Evolutionary conservation across 1,140 invertebrate genomes (phyloP).

Genomic region (Drosophila sturtevanti): DNA sequence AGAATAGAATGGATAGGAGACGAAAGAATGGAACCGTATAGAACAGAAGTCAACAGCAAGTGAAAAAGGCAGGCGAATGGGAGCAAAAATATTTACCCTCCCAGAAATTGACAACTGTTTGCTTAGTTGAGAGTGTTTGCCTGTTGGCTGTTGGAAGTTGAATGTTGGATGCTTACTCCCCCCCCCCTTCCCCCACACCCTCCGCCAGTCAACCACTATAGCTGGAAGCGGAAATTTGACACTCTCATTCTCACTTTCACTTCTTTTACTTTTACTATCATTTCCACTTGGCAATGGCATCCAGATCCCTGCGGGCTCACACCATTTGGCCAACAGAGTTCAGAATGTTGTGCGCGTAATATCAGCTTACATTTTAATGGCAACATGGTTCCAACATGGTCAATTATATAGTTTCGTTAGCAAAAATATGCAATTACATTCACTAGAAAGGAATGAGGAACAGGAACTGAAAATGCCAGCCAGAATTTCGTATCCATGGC

Average conservation of each 20-base stretch:
- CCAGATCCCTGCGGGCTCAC: slow-evolving; percentile 1
- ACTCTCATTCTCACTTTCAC: slow-evolving; percentile 70
- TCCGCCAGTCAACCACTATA: slow-evolving; percentile 3
- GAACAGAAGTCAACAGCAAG: slow-evolving; percentile 60
- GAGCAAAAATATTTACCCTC: slow-evolving; percentile 70
- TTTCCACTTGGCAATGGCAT: slow-evolving; percentile 21
- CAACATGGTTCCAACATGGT: slow-evolving; percentile 36
- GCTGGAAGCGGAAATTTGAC: slow-evolving; percentile 75
- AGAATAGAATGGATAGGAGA: too few relatives aligned
- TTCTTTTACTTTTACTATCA: slow-evolving; percentile 15
- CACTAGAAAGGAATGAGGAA: not conserved
- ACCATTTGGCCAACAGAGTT: slow-evolving; percentile 32
- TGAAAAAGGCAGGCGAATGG: slow-evolving; percentile 73
- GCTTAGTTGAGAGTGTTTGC: slow-evolving; percentile 78
- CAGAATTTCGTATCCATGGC: slow-evolving; percentile 11
- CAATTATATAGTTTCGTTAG: slow-evolving; percentile 70
- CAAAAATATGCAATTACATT: slow-evolving; percentile 68
- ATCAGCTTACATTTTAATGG: slow-evolving; percentile 78
- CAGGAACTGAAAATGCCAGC: not conserved
- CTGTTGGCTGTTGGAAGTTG: not conserved
- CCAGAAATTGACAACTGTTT: slow-evolving; percentile 80
- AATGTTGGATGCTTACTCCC: slow-evolving; percentile 2
- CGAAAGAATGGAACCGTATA: not conserved
- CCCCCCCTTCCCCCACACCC: too few relatives aligned
- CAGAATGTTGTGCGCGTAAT: slow-evolving; percentile 54